phyloP scores from a whole-genome alignment of 2,888 invertebrate genomes.

The Neoitamus cyanurus region DNA sequence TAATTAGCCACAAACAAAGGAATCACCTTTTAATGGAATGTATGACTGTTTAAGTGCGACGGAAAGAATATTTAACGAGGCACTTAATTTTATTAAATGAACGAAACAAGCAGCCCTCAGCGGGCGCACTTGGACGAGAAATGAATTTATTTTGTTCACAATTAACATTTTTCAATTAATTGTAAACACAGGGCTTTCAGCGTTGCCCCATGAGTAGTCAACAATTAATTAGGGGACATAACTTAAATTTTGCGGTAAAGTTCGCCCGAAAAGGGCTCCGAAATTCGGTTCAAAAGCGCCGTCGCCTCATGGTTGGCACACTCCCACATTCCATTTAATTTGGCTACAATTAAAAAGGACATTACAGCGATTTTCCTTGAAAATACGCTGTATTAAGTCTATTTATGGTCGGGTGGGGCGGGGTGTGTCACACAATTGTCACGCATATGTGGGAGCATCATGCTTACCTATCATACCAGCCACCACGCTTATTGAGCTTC shows the following conservation, averaged over 20 bases:
- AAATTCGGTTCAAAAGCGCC: not conserved
- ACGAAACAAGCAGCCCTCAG: not conserved
- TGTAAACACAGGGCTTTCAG: not conserved
- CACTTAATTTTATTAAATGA: conserved; percentile 5
- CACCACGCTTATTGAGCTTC: not conserved
- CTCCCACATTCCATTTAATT: not conserved
- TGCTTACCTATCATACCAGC: not conserved
- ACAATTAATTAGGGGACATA: conserved; percentile 20
- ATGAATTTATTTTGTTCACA: not conserved
- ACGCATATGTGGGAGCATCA: not conserved
- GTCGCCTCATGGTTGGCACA: not conserved
- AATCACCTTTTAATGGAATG: not conserved
- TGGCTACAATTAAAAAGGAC: not conserved
- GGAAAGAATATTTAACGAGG: not conserved
- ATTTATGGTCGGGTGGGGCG: not conserved
- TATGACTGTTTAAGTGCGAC: not conserved
- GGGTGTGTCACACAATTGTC: not conserved
- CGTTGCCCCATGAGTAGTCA: not conserved
- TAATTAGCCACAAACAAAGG: conserved; percentile 5
- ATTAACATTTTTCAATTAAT: conserved; percentile 14
- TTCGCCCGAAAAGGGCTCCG: not conserved
- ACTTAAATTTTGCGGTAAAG: not conserved
- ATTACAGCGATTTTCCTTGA: not conserved
- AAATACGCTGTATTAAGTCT: not conserved
- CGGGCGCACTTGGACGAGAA: not conserved